A percentile compares a stretch with the other conserved stretches of the same genome.
phyloP scores from a whole-genome alignment of 2,113 vertebrate species.

The Galemys pyrenaicus region DNA sequence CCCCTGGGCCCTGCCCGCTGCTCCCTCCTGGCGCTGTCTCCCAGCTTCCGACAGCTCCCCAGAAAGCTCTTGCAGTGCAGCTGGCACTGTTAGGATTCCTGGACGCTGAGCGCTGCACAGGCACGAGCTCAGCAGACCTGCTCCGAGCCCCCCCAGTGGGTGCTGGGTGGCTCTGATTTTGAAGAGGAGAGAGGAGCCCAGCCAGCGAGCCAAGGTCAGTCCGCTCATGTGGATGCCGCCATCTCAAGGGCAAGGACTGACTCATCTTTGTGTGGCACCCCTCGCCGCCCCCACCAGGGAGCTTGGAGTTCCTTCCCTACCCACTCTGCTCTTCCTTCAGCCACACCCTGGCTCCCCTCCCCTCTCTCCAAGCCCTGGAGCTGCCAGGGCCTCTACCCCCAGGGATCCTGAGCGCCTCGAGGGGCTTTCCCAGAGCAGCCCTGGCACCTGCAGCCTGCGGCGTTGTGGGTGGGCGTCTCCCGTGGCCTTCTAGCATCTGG shows the following conservation, averaged over 20 bases:
- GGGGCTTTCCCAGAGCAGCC: neutral
- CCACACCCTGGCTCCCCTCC: neutral
- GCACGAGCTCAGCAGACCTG: neutral
- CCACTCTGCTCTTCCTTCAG: neutral
- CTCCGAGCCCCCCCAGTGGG: neutral
- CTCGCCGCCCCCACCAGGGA: accelerated
- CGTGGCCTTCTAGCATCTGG: neutral
- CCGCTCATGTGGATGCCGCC: neutral
- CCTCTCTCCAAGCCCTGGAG: neutral
- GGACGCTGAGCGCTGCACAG: neutral
- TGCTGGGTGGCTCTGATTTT: neutral
- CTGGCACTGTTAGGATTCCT: no score
- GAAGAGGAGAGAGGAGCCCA: neutral
- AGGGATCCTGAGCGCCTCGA: neutral
- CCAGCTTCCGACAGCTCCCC: neutral
- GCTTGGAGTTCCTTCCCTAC: neutral
- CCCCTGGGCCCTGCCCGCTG: accelerated
- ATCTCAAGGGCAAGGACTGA: neutral
- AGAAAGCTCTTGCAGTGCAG: neutral
- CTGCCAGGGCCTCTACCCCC: neutral
- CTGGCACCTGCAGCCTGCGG: neutral
- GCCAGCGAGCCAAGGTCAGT: neutral
- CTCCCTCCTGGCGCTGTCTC: neutral
- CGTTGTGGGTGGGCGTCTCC: neutral
- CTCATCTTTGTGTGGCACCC: neutral